These are phyloP conservation scores for Gymnocephalus cernua DNA, from an alignment of 2,113 vertebrate genomes.

Conservation along the genomic window DNA sequence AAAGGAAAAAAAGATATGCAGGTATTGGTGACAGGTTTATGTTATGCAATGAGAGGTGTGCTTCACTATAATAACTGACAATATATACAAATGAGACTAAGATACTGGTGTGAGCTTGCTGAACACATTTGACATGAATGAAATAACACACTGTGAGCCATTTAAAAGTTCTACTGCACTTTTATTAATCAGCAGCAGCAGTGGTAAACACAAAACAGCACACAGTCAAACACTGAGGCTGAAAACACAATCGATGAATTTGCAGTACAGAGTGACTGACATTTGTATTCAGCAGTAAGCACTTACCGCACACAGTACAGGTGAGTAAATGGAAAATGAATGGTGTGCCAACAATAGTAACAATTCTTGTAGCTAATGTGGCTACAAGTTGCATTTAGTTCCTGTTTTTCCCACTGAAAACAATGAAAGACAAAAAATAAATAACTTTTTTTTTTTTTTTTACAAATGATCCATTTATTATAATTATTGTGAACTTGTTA, in stretches of 20 bases:
- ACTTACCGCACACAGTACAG: slow-evolving; percentile 18
- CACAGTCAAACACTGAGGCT: slow-evolving; percentile 24
- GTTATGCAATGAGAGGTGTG: not conserved
- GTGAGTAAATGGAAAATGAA: slow-evolving; percentile 1
- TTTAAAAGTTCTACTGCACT: slow-evolving; percentile 56
- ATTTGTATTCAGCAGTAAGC: slow-evolving; percentile 19
- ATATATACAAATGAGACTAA: not conserved
- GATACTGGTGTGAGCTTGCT: not conserved
- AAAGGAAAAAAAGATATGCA: not conserved
- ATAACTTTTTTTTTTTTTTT: no score
- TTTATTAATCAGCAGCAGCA: slow-evolving; percentile 68
- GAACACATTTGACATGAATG: not conserved
- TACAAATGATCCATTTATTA: not conserved
- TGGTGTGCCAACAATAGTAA: not conserved
- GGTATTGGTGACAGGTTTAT: not conserved
- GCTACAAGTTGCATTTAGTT: not conserved
- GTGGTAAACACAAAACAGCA: slow-evolving; percentile 28
- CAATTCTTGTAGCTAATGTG: not conserved
- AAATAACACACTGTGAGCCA: not conserved
- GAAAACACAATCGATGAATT: slow-evolving; percentile 17
- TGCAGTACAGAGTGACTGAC: slow-evolving; percentile 15
- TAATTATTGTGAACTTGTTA: not conserved
- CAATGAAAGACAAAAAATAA: not conserved
- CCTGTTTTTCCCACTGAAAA: not conserved
- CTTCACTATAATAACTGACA: slow-evolving; percentile 1